Evolutionary conservation across 2,113 vertebrate species (phyloP).

Genomic region (Sialia sialis): DNA sequence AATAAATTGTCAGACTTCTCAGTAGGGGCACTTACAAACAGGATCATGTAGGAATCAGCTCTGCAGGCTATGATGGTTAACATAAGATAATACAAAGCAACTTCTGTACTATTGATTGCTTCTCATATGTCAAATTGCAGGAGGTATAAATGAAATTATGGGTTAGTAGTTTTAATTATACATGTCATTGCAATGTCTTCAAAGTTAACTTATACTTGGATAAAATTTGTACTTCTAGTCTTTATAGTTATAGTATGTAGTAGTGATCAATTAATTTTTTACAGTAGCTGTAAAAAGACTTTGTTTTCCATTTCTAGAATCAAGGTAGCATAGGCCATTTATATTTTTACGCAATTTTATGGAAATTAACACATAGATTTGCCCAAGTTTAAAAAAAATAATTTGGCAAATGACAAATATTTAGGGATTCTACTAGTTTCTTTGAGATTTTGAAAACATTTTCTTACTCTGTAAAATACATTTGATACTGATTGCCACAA

Average conservation of each 20-base stretch:
- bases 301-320: not conserved
- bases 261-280: not conserved
- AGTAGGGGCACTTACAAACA: not conserved
- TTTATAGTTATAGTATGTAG: not conserved
- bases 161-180: not conserved
- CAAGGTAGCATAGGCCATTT: not conserved
- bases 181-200: not conserved
- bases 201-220: not conserved
- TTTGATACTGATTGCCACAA: not conserved
- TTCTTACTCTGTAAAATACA: not conserved
- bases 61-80: not conserved
- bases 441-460: not conserved
- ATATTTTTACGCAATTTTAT: not conserved
- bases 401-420: not conserved
- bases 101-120: not conserved
- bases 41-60: not conserved
- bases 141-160: constrained; percentile 12
- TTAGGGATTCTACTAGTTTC: not conserved
- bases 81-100: not conserved
- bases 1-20: not conserved
- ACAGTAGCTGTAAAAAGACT: not conserved
- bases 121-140: not conserved
- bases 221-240: not conserved
- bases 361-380: not conserved
- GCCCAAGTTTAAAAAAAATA: not conserved